These are phyloP conservation scores for Callipepla squamata DNA, from an alignment of 2,113 vertebrate genomes.

Conservation along the genomic window DNA sequence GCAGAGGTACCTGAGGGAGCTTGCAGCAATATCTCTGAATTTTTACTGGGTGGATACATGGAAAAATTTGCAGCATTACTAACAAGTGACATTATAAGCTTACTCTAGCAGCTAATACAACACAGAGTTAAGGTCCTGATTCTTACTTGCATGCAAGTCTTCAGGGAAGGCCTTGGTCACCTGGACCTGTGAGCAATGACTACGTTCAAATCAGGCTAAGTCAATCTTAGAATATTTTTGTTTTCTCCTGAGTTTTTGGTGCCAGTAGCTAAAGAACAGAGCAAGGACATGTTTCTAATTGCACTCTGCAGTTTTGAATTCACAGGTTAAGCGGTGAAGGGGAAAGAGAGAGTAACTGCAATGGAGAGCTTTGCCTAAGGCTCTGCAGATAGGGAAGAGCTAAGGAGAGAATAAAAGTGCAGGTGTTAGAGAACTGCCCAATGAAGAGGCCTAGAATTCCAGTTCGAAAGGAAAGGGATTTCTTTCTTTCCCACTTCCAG, in stretches of 20 bases:
- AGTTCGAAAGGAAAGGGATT: slow-evolving; percentile 3
- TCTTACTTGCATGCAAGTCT: background rate
- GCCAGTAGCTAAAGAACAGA: background rate
- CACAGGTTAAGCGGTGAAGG: background rate
- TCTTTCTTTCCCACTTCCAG: background rate
- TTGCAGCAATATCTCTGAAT: background rate
- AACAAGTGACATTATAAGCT: background rate
- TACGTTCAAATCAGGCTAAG: background rate
- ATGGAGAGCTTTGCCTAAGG: slow-evolving; percentile 7
- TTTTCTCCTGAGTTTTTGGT: background rate
- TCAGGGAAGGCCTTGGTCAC: background rate
- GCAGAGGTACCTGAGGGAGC: background rate
- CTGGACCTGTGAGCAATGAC: background rate
- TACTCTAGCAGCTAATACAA: background rate
- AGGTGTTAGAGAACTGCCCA: slow-evolving; percentile 27
- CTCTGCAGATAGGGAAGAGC: background rate
- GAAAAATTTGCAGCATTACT: background rate
- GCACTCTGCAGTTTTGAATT: background rate
- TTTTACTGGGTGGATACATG: background rate
- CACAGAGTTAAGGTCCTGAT: background rate
- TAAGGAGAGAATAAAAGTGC: slow-evolving; percentile 31
- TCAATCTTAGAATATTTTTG: background rate
- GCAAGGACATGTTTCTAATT: slow-evolving; percentile 7
- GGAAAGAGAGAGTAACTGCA: background rate
- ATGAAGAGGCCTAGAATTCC: slow-evolving; percentile 28